Conservation (phyloP, 2,797 vertebrate species). For the Petrocephalus sullivani region DNA sequence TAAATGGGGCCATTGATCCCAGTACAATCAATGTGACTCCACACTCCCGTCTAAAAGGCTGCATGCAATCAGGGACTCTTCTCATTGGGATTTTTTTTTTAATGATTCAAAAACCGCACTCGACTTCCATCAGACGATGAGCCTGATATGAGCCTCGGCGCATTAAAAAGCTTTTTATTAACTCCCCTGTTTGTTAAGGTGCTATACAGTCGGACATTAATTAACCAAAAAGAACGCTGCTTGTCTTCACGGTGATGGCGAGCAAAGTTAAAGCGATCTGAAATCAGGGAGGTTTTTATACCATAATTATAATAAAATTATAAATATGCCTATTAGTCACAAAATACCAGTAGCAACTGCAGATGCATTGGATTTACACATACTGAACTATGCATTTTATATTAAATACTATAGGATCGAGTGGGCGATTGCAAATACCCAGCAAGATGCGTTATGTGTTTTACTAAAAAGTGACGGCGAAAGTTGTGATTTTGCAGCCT, state of each 20-base stretch:
- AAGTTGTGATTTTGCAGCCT: neutral
- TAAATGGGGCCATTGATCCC: constrained; percentile 77
- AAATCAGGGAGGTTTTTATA: neutral
- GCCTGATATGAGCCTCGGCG: neutral
- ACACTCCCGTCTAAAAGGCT: constrained; percentile 54
- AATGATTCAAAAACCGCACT: constrained; percentile 3
- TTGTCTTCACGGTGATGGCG: neutral
- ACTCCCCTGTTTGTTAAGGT: neutral
- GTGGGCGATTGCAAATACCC: neutral
- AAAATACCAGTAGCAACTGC: neutral
- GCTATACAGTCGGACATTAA: neutral
- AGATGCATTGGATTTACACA: neutral
- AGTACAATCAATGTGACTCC: constrained; percentile 68
- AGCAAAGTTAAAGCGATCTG: neutral
- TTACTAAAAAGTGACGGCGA: neutral
- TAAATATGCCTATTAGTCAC: neutral
- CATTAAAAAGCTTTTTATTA: neutral
- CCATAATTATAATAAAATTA: neutral
- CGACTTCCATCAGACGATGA: neutral
- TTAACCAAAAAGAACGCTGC: neutral
- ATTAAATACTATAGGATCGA: neutral
- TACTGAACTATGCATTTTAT: neutral
- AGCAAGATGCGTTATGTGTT: neutral
- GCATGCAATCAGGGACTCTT: constrained; percentile 63
- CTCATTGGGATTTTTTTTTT: constrained; percentile 3